A percentile compares a stretch with the other conserved stretches of the same genome.
Conservation (phyloP, 1,140 invertebrate species). For the Neuroterus valhalla region DNA sequence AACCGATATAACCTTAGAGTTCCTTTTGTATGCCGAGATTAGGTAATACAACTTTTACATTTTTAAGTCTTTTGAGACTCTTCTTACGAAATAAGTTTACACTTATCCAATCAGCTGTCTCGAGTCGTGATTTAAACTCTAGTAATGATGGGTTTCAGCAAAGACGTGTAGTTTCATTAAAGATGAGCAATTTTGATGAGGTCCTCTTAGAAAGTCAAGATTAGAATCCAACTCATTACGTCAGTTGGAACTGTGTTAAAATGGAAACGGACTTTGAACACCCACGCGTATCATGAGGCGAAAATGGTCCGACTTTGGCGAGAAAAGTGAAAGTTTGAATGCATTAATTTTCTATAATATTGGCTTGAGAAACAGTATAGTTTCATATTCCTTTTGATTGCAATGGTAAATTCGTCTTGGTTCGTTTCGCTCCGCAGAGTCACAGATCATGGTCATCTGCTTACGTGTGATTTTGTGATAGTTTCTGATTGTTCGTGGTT, state of each 20-base stretch:
- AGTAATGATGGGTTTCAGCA: no score
- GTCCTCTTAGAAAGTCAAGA: no score
- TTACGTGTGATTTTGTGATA: background rate
- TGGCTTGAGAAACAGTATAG: background rate
- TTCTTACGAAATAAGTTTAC: no score
- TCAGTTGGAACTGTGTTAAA: no score
- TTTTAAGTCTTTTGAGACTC: no score
- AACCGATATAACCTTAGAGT: constrained; percentile 7
- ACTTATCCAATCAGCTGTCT: no score
- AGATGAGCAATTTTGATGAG: no score
- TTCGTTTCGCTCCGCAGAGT: background rate
- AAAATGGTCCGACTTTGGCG: background rate
- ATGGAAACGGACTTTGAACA: background rate
- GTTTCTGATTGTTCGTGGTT: background rate
- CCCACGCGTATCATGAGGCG: background rate
- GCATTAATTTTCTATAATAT: background rate
- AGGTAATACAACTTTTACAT: no score
- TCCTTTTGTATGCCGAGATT: constrained; percentile 16
- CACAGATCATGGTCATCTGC: background rate
- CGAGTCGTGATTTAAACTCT: no score
- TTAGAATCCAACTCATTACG: no score
- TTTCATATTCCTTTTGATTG: background rate
- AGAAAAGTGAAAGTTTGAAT: constrained; percentile 5
- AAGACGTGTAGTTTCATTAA: no score
- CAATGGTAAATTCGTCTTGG: background rate